Percentiles rank a stretch among this genome's conserved stretches.
Conservation (phyloP, 2,888 invertebrate species). For the Acleris cristana region DNA sequence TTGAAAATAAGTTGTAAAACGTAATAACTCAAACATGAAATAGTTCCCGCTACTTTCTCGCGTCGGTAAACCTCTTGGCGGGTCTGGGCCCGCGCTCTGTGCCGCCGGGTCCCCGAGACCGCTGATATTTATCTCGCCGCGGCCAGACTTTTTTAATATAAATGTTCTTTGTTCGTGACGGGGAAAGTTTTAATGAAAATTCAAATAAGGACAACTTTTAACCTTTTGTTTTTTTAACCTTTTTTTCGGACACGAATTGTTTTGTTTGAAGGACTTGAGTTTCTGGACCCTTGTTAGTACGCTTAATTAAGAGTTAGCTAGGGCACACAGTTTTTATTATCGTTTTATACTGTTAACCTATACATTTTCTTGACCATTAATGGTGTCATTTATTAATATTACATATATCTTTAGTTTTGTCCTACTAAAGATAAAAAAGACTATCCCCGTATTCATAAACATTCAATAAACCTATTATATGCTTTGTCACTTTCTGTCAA, state of each 20-base stretch:
- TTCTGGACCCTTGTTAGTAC: slow-evolving; percentile 45
- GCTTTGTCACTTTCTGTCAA: too few species aligned
- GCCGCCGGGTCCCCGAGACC: slow-evolving; percentile 75
- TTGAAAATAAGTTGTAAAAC: too few species aligned
- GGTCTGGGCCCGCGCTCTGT: slow-evolving; percentile 59
- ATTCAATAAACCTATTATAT: too few species aligned
- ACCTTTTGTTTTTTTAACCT: slow-evolving; percentile 68
- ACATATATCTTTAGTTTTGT: too few species aligned
- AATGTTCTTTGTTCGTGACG: slow-evolving; percentile 84
- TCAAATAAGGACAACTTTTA: slow-evolving; percentile 80
- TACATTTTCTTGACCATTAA: neutral
- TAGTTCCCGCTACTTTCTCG: too few species aligned
- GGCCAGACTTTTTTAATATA: slow-evolving; percentile 83
- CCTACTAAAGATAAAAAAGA: too few species aligned
- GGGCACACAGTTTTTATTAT: neutral
- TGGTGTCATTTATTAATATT: too few species aligned
- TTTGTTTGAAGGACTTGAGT: slow-evolving; percentile 66
- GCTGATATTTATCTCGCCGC: slow-evolving; percentile 83
- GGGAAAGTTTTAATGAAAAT: slow-evolving; percentile 81
- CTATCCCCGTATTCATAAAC: too few species aligned
- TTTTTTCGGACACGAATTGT: slow-evolving; percentile 65
- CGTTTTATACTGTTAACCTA: neutral
- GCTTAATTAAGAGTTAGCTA: slow-evolving; percentile 37
- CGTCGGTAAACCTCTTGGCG: slow-evolving; percentile 35
- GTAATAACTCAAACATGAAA: too few species aligned